A percentile compares a stretch with the other conserved stretches of the same genome.
phyloP scores from a whole-genome alignment of 2,797 vertebrate species.

The Melanotaenia maccullochi region DNA sequence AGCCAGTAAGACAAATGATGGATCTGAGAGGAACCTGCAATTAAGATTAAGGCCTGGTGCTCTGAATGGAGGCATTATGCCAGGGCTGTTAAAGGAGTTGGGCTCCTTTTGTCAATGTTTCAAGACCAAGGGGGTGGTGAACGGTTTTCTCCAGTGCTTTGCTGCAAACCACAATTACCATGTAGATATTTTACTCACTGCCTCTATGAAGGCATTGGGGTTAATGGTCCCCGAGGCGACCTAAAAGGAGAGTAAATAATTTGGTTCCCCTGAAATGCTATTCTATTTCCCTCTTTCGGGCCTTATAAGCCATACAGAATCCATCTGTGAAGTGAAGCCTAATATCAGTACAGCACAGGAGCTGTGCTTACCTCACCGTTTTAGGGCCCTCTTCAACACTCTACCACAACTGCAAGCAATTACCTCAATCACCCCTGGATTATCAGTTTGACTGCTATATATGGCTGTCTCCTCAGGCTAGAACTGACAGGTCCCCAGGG shows the following conservation, averaged over 20 bases:
- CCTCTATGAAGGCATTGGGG: slow-evolving; percentile 28
- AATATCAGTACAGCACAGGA: slow-evolving; percentile 70
- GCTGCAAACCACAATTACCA: slow-evolving; percentile 68
- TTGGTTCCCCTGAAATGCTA: slow-evolving; percentile 57
- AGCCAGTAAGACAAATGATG: slow-evolving; percentile 71
- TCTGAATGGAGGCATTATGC: slow-evolving; percentile 67
- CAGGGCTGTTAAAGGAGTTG: slow-evolving; percentile 57
- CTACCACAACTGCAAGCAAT: slow-evolving; percentile 81
- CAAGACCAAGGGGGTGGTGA: slow-evolving; percentile 47
- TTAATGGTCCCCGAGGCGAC: slow-evolving; percentile 8
- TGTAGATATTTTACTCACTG: slow-evolving; percentile 61
- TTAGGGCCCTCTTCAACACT: slow-evolving; percentile 49
- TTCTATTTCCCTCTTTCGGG: slow-evolving; percentile 33
- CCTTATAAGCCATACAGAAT: slow-evolving; percentile 35
- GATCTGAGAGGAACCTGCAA: slow-evolving; percentile 74
- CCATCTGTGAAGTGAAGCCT: slow-evolving; percentile 35
- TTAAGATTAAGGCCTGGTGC: slow-evolving; percentile 68
- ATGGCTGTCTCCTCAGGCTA: slow-evolving; percentile 50
- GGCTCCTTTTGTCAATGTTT: slow-evolving; percentile 67
- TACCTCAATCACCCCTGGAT: slow-evolving; percentile 71
- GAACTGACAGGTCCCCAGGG: slow-evolving; percentile 55
- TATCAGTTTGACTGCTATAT: slow-evolving; percentile 67
- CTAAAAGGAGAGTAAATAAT: slow-evolving; percentile 48
- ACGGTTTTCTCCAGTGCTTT: slow-evolving; percentile 46
- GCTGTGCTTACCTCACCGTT: slow-evolving; percentile 70